Base-by-base conservation (phyloP, 2,888 invertebrate genomes). In the Camponotus fellah region DNA sequence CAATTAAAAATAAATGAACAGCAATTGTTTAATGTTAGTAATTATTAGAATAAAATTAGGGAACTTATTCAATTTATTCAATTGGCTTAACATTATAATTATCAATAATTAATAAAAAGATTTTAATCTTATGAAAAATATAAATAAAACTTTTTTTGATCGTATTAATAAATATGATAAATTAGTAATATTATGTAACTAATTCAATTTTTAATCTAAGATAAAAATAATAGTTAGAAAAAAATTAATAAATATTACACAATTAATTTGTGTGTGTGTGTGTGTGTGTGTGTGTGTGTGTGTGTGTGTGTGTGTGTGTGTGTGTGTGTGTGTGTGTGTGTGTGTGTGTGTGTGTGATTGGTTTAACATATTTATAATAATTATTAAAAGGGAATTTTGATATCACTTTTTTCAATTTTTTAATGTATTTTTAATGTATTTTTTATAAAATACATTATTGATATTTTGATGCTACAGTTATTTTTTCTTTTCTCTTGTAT, bases 401-500 rank as follows among this genome's bases (percentile, higher is more conserved):
- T 26, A 2, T 53, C 2, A 3, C 10, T 72, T 46, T 72, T 71
- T 21, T 71, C 17, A 46, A 71, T 8, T 60, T 46, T 46, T 26
- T 26, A 2, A 46, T 40, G 79, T 80, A n/a, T 60, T 46, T 46
- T 26, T 26, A 2, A 46, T 40, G 79, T 80, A n/a, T 40, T 62
- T 26, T 46, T 58, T 21, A 53, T 26, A 40, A 17, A 80, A 66
- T 10, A 26, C 81, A 60, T 53, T 46, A 69, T 84, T 40, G 80
- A 68, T 86, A 82, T 87, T 87, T 81, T 40, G 71, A 86, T 82
- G 83, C 77, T 80, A 53, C 8, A 84, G 32, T 65, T 62, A 21
- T 82, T 89, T 85, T 87, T 84, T 79, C 76, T n/a, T 53, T 69
- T 85, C 53, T 88, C 83, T 84, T 72, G 58, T 85, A 83, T 87